A percentile compares a stretch with the other conserved stretches of the same genome.
Conservation (phyloP, 2,797 vertebrate species). For the Typhlichthys eigenmanni region DNA sequence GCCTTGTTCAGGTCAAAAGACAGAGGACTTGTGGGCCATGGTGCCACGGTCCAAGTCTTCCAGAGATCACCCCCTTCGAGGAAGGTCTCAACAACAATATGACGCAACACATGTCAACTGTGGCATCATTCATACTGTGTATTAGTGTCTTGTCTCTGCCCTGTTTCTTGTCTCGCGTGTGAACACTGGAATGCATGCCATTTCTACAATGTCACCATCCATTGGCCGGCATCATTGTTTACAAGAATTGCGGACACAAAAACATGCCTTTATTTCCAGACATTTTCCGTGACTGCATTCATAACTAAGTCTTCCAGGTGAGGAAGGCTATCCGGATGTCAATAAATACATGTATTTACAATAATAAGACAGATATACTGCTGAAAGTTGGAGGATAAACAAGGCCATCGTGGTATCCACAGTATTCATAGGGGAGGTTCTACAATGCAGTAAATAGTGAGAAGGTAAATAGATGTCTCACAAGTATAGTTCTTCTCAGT, state of each 20-base stretch:
- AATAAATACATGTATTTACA: constrained; percentile 45
- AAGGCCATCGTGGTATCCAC: constrained; percentile 35
- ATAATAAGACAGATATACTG: constrained; percentile 35
- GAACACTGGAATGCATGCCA: constrained; percentile 14
- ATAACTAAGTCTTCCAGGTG: not conserved
- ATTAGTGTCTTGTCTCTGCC: not conserved
- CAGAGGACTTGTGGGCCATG: constrained; percentile 32
- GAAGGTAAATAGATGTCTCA: constrained; percentile 52
- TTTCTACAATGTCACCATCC: constrained; percentile 45
- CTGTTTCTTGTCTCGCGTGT: constrained; percentile 4
- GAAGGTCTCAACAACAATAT: constrained; percentile 14
- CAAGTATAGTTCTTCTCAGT: constrained; percentile 45
- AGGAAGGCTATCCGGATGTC: constrained; percentile 17
- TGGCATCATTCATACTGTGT: constrained; percentile 18
- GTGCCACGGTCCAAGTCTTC: constrained; percentile 27
- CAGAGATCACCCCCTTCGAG: constrained; percentile 32
- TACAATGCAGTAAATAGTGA: constrained; percentile 60
- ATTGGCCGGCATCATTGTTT: constrained; percentile 56
- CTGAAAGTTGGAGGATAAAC: constrained; percentile 51
- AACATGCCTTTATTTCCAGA: constrained; percentile 48
- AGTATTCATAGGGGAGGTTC: constrained; percentile 37
- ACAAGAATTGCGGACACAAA: constrained; percentile 50
- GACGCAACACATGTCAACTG: constrained; percentile 24
- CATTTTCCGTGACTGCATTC: too few species aligned
- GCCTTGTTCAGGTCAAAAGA: constrained; percentile 40